phyloP scores from a whole-genome alignment of 2,113 vertebrate species.

The Petroica traversi region DNA sequence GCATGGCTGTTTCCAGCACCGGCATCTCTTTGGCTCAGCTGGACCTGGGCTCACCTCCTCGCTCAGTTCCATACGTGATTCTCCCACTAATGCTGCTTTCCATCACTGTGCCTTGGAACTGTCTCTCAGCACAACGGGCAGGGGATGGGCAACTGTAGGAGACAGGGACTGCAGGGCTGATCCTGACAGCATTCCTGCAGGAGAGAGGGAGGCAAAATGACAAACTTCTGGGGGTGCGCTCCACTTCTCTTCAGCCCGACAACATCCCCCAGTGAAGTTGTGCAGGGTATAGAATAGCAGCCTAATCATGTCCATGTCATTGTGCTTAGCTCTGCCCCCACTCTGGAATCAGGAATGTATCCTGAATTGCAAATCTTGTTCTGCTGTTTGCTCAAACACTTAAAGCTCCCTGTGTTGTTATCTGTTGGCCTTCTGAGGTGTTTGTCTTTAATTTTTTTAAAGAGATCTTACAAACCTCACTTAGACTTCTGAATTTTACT shows the following conservation, averaged over 20 bases:
- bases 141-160: neutral
- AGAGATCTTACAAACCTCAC: neutral
- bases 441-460: neutral
- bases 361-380: neutral
- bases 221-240: rapidly evolving
- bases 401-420: neutral
- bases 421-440: neutral
- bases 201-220: neutral
- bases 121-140: rapidly evolving
- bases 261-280: no score
- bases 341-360: neutral
- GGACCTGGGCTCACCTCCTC: neutral
- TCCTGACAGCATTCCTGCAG: neutral
- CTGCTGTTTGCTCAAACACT: neutral
- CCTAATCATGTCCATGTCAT: no score
- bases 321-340: rapidly evolving
- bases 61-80: rapidly evolving
- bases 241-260: neutral
- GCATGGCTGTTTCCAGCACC: rapidly evolving
- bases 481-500: neutral
- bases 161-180: neutral
- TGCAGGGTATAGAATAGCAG: rapidly evolving
- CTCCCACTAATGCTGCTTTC: neutral
- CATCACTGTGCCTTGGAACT: neutral
- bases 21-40: neutral